Evolutionary conservation across 2,113 vertebrate genomes (phyloP).

Genomic region (Todiramphus chloris): DNA sequence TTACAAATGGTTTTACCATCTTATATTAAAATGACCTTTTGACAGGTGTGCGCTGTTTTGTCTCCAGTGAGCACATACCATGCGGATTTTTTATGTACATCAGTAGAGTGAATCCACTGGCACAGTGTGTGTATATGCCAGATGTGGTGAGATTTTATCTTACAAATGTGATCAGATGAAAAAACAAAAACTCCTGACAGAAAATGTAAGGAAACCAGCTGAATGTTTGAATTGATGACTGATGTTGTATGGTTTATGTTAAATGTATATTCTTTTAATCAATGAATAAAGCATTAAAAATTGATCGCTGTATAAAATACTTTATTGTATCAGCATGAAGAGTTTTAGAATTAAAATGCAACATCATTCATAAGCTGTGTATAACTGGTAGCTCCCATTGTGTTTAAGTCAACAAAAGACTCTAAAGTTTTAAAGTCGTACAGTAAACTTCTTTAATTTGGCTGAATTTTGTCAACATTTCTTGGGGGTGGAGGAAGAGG

Average conservation of each 20-base stretch:
- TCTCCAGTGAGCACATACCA: conserved; percentile 93
- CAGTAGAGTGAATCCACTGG: conserved; percentile 87
- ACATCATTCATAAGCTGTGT: conserved; percentile 37
- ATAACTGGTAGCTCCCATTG: conserved; percentile 57
- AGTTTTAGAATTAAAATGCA: conserved; percentile 56
- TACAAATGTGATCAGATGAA: conserved; percentile 84
- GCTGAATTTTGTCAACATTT: conserved; percentile 39
- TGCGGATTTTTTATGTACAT: conserved; percentile 94
- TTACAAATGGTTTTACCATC: conserved; percentile 97
- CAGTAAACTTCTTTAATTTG: background rate
- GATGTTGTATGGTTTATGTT: conserved; percentile 95
- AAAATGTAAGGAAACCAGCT: conserved; percentile 89
- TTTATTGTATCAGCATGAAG: conserved; percentile 75
- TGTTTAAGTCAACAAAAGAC: conserved; percentile 50
- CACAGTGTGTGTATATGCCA: conserved; percentile 87
- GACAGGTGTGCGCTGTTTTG: conserved; percentile 92
- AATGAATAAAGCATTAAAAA: conserved; percentile 97
- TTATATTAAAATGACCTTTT: conserved; percentile 94
- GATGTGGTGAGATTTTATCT: conserved; percentile 91
- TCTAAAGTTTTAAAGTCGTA: conserved; percentile 12
- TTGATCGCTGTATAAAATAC: conserved; percentile 72
- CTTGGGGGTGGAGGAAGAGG: background rate
- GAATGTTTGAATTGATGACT: conserved; percentile 92
- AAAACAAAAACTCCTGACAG: conserved; percentile 78
- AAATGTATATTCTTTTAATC: conserved; percentile 99